These are phyloP conservation scores for Aspidapion aeneum DNA, from an alignment of 2,888 invertebrate genomes.

Conservation along the genomic window DNA sequence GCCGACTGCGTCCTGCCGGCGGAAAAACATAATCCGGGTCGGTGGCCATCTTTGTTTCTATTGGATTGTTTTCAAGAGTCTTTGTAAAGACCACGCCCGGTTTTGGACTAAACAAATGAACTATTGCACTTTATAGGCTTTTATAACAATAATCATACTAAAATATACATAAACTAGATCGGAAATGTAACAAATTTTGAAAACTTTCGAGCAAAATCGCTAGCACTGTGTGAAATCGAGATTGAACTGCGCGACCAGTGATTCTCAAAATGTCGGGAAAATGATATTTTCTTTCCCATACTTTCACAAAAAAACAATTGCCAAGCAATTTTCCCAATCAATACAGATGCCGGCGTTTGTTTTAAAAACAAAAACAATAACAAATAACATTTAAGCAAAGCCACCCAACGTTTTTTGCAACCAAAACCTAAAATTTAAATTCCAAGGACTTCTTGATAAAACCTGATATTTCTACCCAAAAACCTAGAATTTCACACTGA, in stretches of 20 bases:
- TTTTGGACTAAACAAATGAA: neutral
- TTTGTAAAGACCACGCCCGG: neutral
- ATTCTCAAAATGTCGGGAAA: neutral
- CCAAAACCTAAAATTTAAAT: neutral
- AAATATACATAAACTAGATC: neutral
- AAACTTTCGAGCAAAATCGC: neutral
- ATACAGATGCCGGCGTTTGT: neutral
- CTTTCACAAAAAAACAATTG: neutral
- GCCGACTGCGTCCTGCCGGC: too few relatives aligned
- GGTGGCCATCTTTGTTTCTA: conserved; percentile 35
- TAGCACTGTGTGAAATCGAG: neutral
- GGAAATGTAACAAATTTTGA: neutral
- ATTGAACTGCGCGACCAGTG: neutral
- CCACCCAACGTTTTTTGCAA: neutral
- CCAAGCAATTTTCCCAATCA: neutral
- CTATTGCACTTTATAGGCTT: neutral
- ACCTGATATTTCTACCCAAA: neutral
- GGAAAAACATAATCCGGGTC: too few relatives aligned
- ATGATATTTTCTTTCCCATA: neutral
- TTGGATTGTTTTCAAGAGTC: conserved; percentile 11
- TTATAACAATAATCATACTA: neutral
- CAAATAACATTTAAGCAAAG: neutral
- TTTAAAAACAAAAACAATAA: neutral
- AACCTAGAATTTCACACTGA: neutral
- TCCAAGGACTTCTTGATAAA: neutral